These are phyloP conservation scores for Sinocyclocheilus anophthalmus DNA, from an alignment of 2,113 vertebrate species.

Conservation along the genomic window DNA sequence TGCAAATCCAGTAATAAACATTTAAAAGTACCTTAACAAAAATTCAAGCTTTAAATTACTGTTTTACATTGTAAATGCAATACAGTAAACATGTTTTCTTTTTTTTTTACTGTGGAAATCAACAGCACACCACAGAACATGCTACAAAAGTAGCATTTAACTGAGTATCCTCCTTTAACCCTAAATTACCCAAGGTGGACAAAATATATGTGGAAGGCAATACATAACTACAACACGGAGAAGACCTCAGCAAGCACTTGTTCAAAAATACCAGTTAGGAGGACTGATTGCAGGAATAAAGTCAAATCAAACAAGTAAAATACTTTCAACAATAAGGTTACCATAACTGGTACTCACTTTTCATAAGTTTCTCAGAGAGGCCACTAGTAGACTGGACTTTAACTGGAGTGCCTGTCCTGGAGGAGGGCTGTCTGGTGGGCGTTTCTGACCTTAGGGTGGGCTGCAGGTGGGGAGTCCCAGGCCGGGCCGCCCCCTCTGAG, in stretches of 20 bases:
- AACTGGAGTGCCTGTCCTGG: slow-evolving; percentile 78
- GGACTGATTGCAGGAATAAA: not conserved
- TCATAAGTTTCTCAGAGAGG: slow-evolving; percentile 92
- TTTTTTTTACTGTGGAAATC: not conserved
- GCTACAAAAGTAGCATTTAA: not conserved
- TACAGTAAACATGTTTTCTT: not conserved
- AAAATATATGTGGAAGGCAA: no score
- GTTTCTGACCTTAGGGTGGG: slow-evolving; percentile 64
- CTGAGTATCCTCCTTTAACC: not conserved
- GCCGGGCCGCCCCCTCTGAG: slow-evolving; percentile 61
- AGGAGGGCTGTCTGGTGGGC: slow-evolving; percentile 73
- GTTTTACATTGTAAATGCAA: not conserved
- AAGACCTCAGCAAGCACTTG: not conserved
- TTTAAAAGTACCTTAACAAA: not conserved
- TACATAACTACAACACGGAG: no score
- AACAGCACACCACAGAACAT: not conserved
- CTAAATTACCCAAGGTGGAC: not conserved
- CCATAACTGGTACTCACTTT: slow-evolving; percentile 82
- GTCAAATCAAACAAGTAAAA: not conserved
- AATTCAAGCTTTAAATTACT: not conserved
- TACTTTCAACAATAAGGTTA: no score
- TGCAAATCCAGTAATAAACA: no score
- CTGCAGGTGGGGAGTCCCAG: slow-evolving; percentile 55
- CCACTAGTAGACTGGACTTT: slow-evolving; percentile 80
- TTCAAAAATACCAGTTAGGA: not conserved